Conservation (phyloP, 2,888 invertebrate genomes). For the Brassicogethes aeneus region DNA sequence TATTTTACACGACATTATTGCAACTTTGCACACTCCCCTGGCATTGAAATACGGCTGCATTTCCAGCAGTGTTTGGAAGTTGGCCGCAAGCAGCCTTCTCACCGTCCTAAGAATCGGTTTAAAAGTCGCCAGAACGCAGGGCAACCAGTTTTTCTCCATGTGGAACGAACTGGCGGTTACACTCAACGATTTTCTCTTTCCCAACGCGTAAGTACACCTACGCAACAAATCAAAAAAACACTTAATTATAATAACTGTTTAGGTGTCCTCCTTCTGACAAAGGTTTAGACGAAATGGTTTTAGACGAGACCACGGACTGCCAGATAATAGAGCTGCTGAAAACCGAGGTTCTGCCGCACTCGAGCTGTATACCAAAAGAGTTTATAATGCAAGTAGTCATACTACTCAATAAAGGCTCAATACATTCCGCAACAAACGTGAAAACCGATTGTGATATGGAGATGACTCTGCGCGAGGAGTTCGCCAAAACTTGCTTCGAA, state of each 20-base stretch:
- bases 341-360: constrained; percentile 74
- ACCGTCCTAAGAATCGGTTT: constrained; percentile 75
- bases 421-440: constrained; percentile 62
- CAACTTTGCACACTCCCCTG: constrained; percentile 64
- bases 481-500: constrained; percentile 94
- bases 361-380: constrained; percentile 67
- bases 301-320: constrained; percentile 74
- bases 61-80: constrained; percentile 73
- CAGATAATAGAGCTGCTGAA: constrained; percentile 73
- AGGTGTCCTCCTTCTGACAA: constrained; percentile 48
- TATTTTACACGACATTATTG: constrained; percentile 56
- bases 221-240: neutral
- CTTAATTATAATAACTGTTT: constrained; percentile 10
- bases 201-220: constrained; percentile 59
- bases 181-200: constrained; percentile 87
- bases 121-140: constrained; percentile 73
- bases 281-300: constrained; percentile 50
- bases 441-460: constrained; percentile 71
- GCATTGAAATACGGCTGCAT: constrained; percentile 74
- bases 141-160: constrained; percentile 63
- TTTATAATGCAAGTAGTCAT: constrained; percentile 77
- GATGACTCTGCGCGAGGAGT: constrained; percentile 81
- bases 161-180: constrained; percentile 84
- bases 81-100: constrained; percentile 67
- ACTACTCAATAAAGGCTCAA: constrained; percentile 76